These are phyloP conservation scores for Empidonax traillii DNA, from an alignment of 2,113 vertebrate genomes.

Conservation along the genomic window DNA sequence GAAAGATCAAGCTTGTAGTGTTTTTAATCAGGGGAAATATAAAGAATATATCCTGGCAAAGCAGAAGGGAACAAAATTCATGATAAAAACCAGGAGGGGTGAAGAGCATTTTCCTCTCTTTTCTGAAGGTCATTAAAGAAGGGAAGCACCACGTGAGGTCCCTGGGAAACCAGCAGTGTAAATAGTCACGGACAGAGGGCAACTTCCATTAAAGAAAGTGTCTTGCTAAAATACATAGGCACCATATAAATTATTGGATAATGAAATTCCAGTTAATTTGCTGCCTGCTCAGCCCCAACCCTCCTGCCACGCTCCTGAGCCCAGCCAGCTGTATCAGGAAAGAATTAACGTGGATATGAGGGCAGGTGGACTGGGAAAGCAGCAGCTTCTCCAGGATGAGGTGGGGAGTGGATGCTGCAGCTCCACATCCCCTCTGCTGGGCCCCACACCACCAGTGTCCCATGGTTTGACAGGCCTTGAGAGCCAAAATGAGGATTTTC, in stretches of 20 bases:
- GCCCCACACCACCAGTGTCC: background rate
- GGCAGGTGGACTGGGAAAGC: background rate
- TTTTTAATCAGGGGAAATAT: background rate
- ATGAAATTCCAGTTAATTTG: constrained; percentile 49
- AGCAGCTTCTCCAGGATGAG: background rate
- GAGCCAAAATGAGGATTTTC: background rate
- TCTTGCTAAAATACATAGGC: background rate
- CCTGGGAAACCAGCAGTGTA: background rate
- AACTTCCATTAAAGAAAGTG: constrained; percentile 22
- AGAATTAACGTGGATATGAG: background rate
- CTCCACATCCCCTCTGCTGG: background rate
- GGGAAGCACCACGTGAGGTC: background rate
- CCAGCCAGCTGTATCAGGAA: background rate
- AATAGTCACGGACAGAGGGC: background rate
- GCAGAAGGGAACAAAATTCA: background rate
- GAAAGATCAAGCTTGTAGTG: background rate
- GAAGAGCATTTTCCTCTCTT: background rate
- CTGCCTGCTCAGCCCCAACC: constrained; percentile 18
- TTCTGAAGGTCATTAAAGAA: constrained; percentile 6
- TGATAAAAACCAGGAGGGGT: background rate
- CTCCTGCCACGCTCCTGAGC: background rate
- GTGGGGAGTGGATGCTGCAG: background rate
- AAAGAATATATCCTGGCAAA: background rate
- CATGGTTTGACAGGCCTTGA: accelerated
- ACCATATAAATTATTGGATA: constrained; percentile 20